Conservation (phyloP, 1,140 invertebrate species). For the Drosophila prosaltans region DNA sequence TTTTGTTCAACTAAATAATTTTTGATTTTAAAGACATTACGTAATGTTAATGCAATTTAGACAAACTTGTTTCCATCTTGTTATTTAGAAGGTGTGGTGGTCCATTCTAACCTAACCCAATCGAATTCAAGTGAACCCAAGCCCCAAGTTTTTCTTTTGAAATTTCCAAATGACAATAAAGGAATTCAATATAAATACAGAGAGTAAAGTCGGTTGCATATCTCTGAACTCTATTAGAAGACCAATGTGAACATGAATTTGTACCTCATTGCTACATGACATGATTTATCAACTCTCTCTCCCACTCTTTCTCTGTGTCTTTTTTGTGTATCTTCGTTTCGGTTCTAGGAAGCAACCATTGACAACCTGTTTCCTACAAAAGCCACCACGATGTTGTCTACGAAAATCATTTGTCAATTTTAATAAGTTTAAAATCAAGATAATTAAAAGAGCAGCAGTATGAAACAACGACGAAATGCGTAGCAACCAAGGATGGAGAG, state of each 20-base stretch:
- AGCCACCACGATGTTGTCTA: conserved; percentile 62
- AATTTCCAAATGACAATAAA: conserved; percentile 2
- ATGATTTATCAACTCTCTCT: conserved; percentile 67
- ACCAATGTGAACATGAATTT: background rate
- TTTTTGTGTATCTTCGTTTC: background rate
- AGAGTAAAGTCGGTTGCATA: background rate
- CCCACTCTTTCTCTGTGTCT: background rate
- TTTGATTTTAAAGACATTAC: too few species aligned
- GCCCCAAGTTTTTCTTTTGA: background rate
- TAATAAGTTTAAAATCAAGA: conserved; percentile 81
- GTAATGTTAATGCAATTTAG: too few species aligned
- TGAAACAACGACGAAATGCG: conserved; percentile 46
- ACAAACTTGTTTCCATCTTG: too few species aligned
- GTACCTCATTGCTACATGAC: conserved; percentile 9
- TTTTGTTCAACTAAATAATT: too few species aligned
- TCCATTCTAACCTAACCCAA: background rate
- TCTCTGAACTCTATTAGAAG: background rate
- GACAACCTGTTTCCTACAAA: conserved; percentile 73
- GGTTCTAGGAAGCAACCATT: conserved; percentile 67
- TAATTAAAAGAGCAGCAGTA: conserved; percentile 69
- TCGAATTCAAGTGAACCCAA: background rate
- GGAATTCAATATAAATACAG: background rate
- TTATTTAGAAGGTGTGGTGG: background rate
- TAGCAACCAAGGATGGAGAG: conserved; percentile 22
- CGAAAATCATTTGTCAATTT: conserved; percentile 80